Evolutionary conservation across 2,888 invertebrate species (phyloP).

Genomic region (Ophioninae sp.): DNA sequence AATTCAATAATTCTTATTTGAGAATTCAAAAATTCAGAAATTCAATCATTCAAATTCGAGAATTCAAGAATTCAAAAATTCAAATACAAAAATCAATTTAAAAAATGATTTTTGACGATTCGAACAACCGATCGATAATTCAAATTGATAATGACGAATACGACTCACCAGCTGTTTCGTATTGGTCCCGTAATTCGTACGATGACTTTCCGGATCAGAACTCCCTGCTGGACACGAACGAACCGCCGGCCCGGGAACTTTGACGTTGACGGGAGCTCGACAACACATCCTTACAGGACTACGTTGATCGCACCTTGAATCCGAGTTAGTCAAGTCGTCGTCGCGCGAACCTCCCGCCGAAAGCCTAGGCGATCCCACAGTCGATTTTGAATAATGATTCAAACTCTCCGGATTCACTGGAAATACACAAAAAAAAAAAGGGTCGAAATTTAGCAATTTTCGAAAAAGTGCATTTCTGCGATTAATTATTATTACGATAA

Average conservation of each 20-base stretch:
- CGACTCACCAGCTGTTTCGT: constrained; percentile 80
- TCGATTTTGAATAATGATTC: constrained; percentile 43
- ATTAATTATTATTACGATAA: not conserved
- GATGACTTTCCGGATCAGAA: constrained; percentile 79
- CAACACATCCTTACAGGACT: constrained; percentile 69
- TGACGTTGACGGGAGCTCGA: constrained; percentile 65
- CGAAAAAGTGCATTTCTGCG: not conserved
- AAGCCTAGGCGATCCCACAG: constrained; percentile 55
- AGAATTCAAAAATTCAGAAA: too few relatives aligned
- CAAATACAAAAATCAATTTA: too few relatives aligned
- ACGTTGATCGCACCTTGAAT: constrained; percentile 56
- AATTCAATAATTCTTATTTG: too few relatives aligned
- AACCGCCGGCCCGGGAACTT: constrained; percentile 58
- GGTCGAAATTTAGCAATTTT: not conserved
- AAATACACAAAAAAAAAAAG: constrained; percentile 9
- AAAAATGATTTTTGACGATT: not conserved
- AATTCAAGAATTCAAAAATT: too few relatives aligned
- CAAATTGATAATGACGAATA: not conserved
- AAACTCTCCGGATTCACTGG: constrained; percentile 48
- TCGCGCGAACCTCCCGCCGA: constrained; percentile 72
- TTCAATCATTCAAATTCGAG: too few relatives aligned
- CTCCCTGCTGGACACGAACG: constrained; percentile 76
- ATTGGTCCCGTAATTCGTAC: constrained; percentile 80
- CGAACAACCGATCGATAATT: not conserved
- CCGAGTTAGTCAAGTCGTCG: constrained; percentile 49